These are phyloP conservation scores for Rallus crepitans DNA, from an alignment of 2,797 vertebrate genomes.

Conservation along the genomic window DNA sequence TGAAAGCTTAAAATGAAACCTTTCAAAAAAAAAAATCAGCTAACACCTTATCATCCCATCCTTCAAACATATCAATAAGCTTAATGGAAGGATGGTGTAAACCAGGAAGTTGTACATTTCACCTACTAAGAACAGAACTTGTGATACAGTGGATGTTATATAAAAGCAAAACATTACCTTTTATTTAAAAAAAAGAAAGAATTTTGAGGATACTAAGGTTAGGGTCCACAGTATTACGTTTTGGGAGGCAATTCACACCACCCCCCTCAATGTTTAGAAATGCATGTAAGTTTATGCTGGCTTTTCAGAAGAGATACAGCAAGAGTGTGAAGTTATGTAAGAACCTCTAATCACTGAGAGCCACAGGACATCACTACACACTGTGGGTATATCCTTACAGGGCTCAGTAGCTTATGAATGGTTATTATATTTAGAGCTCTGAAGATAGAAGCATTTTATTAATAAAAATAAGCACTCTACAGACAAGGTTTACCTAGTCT, in stretches of 20 bases:
- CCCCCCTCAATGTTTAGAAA: not conserved
- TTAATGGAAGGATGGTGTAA: not conserved
- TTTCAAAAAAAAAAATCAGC: not conserved
- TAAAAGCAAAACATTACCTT: not conserved
- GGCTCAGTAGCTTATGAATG: not conserved
- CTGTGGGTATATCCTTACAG: not conserved
- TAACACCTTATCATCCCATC: not conserved
- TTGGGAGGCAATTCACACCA: not conserved
- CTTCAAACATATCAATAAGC: not conserved
- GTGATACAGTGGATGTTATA: not conserved
- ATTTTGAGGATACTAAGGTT: not conserved
- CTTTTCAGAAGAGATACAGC: not conserved
- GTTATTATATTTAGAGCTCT: not conserved
- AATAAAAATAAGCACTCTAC: not conserved
- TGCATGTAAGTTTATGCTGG: not conserved
- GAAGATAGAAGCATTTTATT: not conserved
- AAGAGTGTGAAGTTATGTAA: not conserved
- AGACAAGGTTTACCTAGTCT: not conserved
- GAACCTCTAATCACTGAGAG: not conserved
- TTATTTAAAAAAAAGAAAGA: not conserved
- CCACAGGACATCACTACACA: not conserved
- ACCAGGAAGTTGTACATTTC: not conserved
- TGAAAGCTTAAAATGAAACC: slow-evolving; percentile 1
- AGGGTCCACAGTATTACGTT: not conserved
- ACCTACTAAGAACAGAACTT: not conserved